Conservation (phyloP, 1,140 invertebrate species). For the Eupristina koningsbergeri region DNA sequence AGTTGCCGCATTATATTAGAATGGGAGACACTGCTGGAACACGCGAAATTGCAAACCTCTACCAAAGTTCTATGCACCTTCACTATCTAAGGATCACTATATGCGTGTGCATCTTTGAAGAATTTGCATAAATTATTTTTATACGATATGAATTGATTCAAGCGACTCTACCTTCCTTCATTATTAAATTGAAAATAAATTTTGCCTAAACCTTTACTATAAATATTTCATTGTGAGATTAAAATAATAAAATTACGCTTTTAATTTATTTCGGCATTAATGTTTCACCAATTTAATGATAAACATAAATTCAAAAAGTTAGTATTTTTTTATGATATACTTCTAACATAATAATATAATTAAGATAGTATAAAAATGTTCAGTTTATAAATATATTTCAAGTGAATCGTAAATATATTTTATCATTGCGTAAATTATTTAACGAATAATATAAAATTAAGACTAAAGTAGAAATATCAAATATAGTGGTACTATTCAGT, state of each 20-base stretch:
- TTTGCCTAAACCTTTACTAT: not conserved
- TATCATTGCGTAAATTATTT: not conserved
- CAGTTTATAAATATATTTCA: too few species aligned
- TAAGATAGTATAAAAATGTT: too few species aligned
- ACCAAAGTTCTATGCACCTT: not conserved
- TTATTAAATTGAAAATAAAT: not conserved
- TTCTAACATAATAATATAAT: too few species aligned
- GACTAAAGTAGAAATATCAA: too few species aligned
- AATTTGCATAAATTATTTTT: not conserved
- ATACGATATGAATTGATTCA: too few species aligned
- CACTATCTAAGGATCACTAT: not conserved
- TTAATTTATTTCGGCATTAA: not conserved
- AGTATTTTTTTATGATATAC: not conserved
- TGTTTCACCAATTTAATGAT: not conserved
- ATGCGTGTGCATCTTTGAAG: not conserved
- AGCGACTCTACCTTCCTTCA: not conserved
- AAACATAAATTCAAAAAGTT: not conserved
- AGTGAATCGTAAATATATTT: too few species aligned
- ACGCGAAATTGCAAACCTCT: not conserved
- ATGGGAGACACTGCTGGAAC: not conserved
- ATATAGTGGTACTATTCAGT: too few species aligned
- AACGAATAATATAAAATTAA: too few species aligned
- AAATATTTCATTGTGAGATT: not conserved
- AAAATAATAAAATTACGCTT: not conserved
- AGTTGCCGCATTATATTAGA: constrained; percentile 44